These are phyloP conservation scores for Helicoverpa zea DNA, from an alignment of 1,140 invertebrate species.

Conservation along the genomic window DNA sequence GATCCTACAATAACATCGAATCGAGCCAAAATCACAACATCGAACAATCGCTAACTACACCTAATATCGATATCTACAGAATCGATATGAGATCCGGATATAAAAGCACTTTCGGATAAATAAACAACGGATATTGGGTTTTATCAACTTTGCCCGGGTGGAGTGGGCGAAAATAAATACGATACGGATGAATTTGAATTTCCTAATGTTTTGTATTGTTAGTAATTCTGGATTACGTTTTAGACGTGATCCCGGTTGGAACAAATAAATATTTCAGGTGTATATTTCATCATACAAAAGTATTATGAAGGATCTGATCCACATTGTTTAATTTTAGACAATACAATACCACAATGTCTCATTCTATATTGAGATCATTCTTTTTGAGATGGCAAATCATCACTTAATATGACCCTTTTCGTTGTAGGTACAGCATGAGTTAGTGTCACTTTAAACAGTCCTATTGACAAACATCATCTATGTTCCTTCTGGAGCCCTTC, in stretches of 20 bases:
- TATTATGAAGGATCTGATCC: no score
- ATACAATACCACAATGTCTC: no score
- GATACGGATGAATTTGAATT: slow-evolving; percentile 45
- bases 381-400: no score
- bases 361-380: no score
- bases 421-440: no score
- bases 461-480: no score
- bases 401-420: no score
- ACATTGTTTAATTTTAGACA: no score
- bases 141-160: slow-evolving; percentile 43
- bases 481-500: no score
- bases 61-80: slow-evolving; percentile 17
- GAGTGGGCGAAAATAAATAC: slow-evolving; percentile 41
- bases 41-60: slow-evolving; percentile 26
- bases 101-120: slow-evolving; percentile 47
- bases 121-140: slow-evolving; percentile 49
- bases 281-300: neutral
- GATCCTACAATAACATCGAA: slow-evolving; percentile 20
- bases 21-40: slow-evolving; percentile 9
- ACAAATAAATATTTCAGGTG: neutral
- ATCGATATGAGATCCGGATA: slow-evolving; percentile 39
- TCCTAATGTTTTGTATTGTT: slow-evolving; percentile 31
- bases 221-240: neutral
- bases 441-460: no score
- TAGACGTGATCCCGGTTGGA: neutral